These are phyloP conservation scores for Engraulis encrasicolus DNA, from an alignment of 2,113 vertebrate species.

Conservation along the genomic window DNA sequence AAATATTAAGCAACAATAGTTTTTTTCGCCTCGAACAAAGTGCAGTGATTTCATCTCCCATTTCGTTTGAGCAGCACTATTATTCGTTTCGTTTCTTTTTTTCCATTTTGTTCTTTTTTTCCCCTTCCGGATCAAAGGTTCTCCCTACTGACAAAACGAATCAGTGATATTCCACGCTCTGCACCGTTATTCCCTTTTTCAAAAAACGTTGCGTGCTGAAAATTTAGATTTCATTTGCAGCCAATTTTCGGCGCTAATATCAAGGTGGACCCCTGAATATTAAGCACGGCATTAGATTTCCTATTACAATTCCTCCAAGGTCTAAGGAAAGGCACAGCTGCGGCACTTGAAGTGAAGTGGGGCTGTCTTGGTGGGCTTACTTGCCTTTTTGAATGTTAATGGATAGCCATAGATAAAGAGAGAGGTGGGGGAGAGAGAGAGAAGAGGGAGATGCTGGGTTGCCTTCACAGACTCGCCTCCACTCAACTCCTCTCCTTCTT, in stretches of 20 bases:
- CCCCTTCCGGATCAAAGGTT: constrained; percentile 30
- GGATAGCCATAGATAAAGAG: neutral
- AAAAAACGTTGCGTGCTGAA: constrained; percentile 23
- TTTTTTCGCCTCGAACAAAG: neutral
- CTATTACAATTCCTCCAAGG: constrained; percentile 31
- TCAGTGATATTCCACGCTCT: constrained; percentile 35
- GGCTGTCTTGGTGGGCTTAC: constrained; percentile 8
- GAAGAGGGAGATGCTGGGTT: neutral
- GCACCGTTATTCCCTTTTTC: constrained; percentile 31
- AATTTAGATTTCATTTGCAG: constrained; percentile 38
- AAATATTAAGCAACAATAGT: constrained; percentile 19
- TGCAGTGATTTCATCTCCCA: constrained; percentile 29
- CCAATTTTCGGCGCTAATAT: constrained; percentile 28
- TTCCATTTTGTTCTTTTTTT: neutral
- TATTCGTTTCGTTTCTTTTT: constrained; percentile 14
- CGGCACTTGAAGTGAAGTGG: constrained; percentile 15
- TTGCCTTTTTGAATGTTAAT: constrained; percentile 40
- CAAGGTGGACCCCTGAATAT: constrained; percentile 33
- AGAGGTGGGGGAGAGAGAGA: too few species aligned
- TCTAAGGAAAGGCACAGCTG: constrained; percentile 20
- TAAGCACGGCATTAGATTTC: constrained; percentile 45
- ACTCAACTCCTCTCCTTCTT: too few species aligned
- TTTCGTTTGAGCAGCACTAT: neutral
- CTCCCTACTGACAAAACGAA: constrained; percentile 31
- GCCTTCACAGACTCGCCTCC: neutral